Evolutionary conservation across 2,797 vertebrate genomes (phyloP).

Genomic region (Hypotaenidia okinawae): DNA sequence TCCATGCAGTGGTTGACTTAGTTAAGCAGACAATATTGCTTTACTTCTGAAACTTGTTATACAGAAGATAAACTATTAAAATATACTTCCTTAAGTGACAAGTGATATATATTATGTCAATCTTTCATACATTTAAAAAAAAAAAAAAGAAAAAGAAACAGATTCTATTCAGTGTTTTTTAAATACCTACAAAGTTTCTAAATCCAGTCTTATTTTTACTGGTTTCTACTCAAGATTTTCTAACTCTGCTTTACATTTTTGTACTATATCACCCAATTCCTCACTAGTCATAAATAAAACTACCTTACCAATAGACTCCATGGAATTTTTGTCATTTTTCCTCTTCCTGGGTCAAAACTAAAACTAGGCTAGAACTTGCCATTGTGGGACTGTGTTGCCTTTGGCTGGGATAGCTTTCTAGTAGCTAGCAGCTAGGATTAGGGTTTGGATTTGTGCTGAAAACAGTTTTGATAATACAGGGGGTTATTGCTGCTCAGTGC

Average conservation of each 20-base stretch:
- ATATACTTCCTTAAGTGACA: neutral
- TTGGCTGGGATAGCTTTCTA: too few relatives aligned
- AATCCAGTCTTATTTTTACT: neutral
- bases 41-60: neutral
- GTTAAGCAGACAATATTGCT: neutral
- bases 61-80: neutral
- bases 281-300: neutral
- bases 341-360: neutral
- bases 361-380: neutral
- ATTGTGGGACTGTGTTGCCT: neutral
- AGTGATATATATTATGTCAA: neutral
- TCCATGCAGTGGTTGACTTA: neutral
- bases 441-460: too few relatives aligned
- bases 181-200: neutral
- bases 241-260: neutral
- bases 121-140: neutral
- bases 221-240: neutral
- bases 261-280: neutral
- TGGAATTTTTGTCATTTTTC: neutral
- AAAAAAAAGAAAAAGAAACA: neutral
- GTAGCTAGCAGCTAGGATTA: too few relatives aligned
- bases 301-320: neutral
- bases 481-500: too few relatives aligned
- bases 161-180: accelerated
- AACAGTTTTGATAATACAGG: too few relatives aligned